Evolutionary conservation across 2,113 vertebrate genomes (phyloP), one percentile per base, ranked within the genome.

Genomic region (Mesembrinibis cayennensis): DNA sequence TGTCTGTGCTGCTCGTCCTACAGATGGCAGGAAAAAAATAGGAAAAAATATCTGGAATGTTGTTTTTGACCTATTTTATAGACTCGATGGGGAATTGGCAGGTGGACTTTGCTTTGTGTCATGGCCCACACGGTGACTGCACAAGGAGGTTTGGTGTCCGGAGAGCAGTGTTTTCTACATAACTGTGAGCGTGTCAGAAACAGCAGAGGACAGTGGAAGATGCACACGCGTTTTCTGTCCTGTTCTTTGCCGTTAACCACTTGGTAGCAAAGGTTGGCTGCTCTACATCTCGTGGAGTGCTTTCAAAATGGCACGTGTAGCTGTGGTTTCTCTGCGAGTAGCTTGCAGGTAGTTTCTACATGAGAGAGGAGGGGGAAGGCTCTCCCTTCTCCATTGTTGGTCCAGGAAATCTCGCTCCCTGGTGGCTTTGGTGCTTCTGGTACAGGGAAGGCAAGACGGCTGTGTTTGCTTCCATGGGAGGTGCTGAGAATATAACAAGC

Each of bases 141-240:
- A 3, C 13, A 4, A 14, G 85, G 44, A 47, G 10, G 15, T 13
- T 49, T 36, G n/a, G 50, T 30, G 19, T 34, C 15, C 63, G 78
- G 32, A 62, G 36, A 22, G 40, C 36, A 1, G 34, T 2, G 30
- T 36, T 42, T 56, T 47, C 20, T 2, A 0, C 1, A 0, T 29
- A 16, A 29, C 26, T 1, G 0, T 1, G 52, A 55, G 65, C 1
- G 3, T 6, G 13, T 3, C 56, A 16, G 47, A 9, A 56, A 2
- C 44, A 29, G 56, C 25, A 20, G 52, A 3, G 7, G 40, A 7
- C 26, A 7, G 9, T 1, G 40, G 70, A 29, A 19, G 25, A 4
- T 23, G 38, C 29, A 7, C 10, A 0, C 2, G 21, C 30, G 3
- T 45, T 50, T 79, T 42, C 38, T 59, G 23, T 70, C 36, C n/a